Base-by-base conservation (phyloP, 2,888 invertebrate genomes). In the Habrosyne pyritoides region DNA sequence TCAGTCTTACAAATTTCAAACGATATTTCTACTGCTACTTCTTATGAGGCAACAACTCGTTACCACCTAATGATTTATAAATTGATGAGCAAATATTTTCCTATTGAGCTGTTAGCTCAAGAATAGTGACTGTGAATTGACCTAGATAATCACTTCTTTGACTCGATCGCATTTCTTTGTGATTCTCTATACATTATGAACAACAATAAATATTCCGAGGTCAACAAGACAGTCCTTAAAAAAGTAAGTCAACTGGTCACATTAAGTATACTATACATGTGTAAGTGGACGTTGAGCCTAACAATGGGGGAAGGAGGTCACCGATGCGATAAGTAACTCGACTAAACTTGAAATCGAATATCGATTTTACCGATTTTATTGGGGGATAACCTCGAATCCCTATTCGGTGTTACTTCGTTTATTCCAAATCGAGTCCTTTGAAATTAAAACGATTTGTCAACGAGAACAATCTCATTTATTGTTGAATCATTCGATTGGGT, bases 231-330 rank as follows among this genome's bases (percentile, higher is more conserved):
- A n/a, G 28, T 49, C 49, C 28, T 28, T 10, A 50, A 21, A 50
- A 28, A 28, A 3, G 6, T 10, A 21, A 28, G 4, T 28, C 10
- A 2, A 21, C 0, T 50, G 50, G 28, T 28, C 28, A 50, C 30
- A 28, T 18, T 21, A 50, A 5, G 3, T 50, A 24, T 53, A 33
- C 48, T 36, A 51, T 42, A 51, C 49, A 28, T n/a, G 47, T 47
- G 46, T 36, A 56, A 52, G 60, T 61, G 61, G 57, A 53, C 50
- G 65, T 56, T 52, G 61, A 58, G 50, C 53, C 59, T 65, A 55
- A 72, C 77, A 71, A 75, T 65, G 63, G 62, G 53, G 63, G 68
- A 85, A 85, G 60, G 71, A 76, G 85, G 85, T 84, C 86, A 81
- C 71, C 59, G 56, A 61, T 60, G 63, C 66, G 67, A 69, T 72